Conservation (phyloP, 1,140 invertebrate genomes). For the Micrasema longulum region DNA sequence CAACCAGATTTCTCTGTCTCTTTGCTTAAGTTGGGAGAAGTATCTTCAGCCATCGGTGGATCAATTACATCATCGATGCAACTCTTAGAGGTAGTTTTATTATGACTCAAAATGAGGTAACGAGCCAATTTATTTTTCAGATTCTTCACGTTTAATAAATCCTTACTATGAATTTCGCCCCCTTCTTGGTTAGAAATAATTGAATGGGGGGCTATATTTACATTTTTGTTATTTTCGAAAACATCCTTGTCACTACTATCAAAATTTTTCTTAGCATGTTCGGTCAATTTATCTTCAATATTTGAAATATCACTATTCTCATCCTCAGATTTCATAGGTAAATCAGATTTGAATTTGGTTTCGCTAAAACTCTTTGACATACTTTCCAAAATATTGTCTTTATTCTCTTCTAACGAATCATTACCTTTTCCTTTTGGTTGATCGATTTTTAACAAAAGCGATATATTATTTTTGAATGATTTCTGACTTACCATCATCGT, state of each 20-base stretch:
- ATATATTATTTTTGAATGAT: slow-evolving; percentile 24
- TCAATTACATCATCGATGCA: neutral
- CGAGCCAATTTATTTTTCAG: slow-evolving; percentile 29
- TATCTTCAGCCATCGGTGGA: neutral
- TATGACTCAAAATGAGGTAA: slow-evolving; percentile 19
- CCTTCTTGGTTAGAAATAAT: too few relatives aligned
- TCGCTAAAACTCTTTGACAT: slow-evolving; percentile 7
- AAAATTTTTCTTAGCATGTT: too few relatives aligned
- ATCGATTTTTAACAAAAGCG: slow-evolving; percentile 11
- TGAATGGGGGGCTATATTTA: too few relatives aligned
- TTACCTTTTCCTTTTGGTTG: slow-evolving; percentile 12
- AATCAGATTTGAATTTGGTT: too few relatives aligned
- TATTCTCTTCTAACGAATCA: neutral
- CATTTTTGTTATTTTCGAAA: too few relatives aligned
- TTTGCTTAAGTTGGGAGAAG: slow-evolving; percentile 11
- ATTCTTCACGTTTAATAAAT: slow-evolving; percentile 20
- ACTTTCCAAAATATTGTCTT: neutral
- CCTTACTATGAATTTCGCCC: neutral
- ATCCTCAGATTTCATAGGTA: too few relatives aligned
- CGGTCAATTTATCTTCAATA: too few relatives aligned
- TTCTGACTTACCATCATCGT: neutral
- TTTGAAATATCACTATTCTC: too few relatives aligned
- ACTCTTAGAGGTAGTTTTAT: slow-evolving; percentile 17
- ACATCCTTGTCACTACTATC: too few relatives aligned
- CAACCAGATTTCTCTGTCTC: slow-evolving; percentile 14